Conservation (phyloP, 2,888 invertebrate species). For the Troglohyphantes excavatus region DNA sequence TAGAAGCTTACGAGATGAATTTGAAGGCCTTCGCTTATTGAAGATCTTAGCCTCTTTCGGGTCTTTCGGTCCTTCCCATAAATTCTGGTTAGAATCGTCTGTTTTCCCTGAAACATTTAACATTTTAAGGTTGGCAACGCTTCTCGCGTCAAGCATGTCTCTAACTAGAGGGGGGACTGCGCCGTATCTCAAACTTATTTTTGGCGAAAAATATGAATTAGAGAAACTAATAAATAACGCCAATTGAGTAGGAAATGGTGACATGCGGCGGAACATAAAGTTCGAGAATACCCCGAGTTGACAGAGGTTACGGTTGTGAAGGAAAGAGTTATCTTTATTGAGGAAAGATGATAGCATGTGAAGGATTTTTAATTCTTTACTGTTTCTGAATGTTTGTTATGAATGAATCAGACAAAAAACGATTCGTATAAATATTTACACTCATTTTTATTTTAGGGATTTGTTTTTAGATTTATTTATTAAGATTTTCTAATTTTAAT, state of each 20-base stretch:
- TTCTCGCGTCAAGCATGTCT: background rate
- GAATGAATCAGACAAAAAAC: too few species aligned
- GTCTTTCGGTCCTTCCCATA: conserved; percentile 11
- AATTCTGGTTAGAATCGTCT: conserved; percentile 7
- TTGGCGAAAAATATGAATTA: conserved; percentile 4
- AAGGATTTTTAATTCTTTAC: too few species aligned
- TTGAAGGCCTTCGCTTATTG: background rate
- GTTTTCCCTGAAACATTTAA: conserved; percentile 16
- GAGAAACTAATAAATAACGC: background rate
- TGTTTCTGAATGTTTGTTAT: too few species aligned
- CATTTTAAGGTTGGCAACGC: background rate
- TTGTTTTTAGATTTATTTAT: too few species aligned
- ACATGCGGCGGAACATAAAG: too few species aligned
- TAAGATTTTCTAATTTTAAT: too few species aligned
- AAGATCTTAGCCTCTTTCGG: background rate
- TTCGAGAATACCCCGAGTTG: too few species aligned
- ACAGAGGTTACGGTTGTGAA: too few species aligned
- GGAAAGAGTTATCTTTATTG: too few species aligned
- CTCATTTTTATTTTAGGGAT: too few species aligned
- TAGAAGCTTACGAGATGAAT: background rate
- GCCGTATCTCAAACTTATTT: background rate
- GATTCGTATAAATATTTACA: too few species aligned
- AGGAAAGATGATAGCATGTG: too few species aligned
- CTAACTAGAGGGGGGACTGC: background rate
- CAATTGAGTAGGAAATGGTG: background rate